Conservation (phyloP, 2,888 invertebrate species). For the Drosophila monieri region DNA sequence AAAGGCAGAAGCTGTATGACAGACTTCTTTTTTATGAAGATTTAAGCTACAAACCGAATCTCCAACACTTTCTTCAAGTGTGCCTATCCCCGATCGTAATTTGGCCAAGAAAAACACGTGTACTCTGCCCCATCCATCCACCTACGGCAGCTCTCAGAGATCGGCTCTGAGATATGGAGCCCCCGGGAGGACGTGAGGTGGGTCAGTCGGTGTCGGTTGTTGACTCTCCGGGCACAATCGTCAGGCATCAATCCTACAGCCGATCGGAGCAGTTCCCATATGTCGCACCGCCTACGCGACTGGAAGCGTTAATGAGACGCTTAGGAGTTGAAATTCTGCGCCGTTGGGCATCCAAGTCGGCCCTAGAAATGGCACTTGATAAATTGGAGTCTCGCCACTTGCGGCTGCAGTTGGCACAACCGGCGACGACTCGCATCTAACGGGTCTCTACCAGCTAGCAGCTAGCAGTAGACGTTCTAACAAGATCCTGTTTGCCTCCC, state of each 20-base stretch:
- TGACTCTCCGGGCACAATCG: conserved; percentile 25
- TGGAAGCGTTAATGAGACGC: conserved; percentile 64
- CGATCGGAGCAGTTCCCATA: conserved; percentile 22
- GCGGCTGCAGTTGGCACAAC: conserved; percentile 17
- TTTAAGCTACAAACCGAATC: neutral
- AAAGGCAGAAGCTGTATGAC: neutral
- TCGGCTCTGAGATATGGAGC: conserved; percentile 19
- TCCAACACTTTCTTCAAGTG: conserved; percentile 28
- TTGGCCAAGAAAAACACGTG: conserved; percentile 66
- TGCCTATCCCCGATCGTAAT: conserved; percentile 52
- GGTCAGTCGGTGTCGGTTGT: conserved; percentile 16
- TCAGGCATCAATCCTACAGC: conserved; percentile 38
- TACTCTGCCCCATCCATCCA: conserved; percentile 26
- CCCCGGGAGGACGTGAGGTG: conserved; percentile 31
- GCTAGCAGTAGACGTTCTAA: conserved; percentile 31
- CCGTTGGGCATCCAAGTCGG: conserved; percentile 34
- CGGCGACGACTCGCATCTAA: conserved; percentile 47
- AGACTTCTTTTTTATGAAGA: neutral
- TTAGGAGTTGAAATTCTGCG: conserved; percentile 13
- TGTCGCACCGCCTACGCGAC: conserved; percentile 46
- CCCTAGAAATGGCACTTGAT: conserved; percentile 60
- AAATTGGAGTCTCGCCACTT: conserved; percentile 54
- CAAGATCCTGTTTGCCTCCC: conserved; percentile 62
- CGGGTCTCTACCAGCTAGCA: conserved; percentile 42
- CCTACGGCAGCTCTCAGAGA: conserved; percentile 16